Evolutionary conservation across 2,113 vertebrate species (phyloP), one percentile per base, ranked within the genome.

Genomic region (Himantopus leucocephalus): DNA sequence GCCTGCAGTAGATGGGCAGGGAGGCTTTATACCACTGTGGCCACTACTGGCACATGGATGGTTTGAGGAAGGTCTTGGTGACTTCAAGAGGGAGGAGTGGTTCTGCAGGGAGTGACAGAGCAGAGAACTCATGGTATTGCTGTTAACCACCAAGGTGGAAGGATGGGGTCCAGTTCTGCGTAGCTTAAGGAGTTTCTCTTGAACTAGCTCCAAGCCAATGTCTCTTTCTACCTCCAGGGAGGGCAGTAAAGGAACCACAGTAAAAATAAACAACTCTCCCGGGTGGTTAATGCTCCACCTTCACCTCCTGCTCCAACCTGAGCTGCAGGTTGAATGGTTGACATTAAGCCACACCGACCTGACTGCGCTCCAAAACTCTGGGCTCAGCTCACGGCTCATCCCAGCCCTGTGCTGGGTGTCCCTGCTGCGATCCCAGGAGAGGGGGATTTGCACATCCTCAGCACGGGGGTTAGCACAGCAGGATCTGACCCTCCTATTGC

Each of bases 131-230:
- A 2, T 3, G 29, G 12, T 11, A 12, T 48, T 0, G 0, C 76
- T 81, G 43, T 30, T 53, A 30, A 82, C 27, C 41, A 22, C 41
- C 14, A 4, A 17, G 39, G 18, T 45, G 16, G 64, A 82, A 71
- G 64, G 50, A 70, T 2, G 2, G 34, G 10, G 8, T 66, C 67
- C 26, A 29, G 4, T 21, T 22, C 4, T 29, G 27, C 2, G 0
- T 10, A 74, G 37, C 13, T 81, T 67, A 48, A 52, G 34, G 80
- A 45, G 19, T 47, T 95, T 78, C 63, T 77, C 59, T 48, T 73
- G 45, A 85, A 26, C 12, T 30, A 34, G 12, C n/a, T 66, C 48
- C 68, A 86, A 77, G 72, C 30, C 56, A 34, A 4, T 58, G 50
- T 13, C 30, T 77, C 53, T 19, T 68, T 55, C 43, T 55, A 9